phyloP scores from a whole-genome alignment of 1,140 invertebrate species.

The Lethrus apterus region DNA sequence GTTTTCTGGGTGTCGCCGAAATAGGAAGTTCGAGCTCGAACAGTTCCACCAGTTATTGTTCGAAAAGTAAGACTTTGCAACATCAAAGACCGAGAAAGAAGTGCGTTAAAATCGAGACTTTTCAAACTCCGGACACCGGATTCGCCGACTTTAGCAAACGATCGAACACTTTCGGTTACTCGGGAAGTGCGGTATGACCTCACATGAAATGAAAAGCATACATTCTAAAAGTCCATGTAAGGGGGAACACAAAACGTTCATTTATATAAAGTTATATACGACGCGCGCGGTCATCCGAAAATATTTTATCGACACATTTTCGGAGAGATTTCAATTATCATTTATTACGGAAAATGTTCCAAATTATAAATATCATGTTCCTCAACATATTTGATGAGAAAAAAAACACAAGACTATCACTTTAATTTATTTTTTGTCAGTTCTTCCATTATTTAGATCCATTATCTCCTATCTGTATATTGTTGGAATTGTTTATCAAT shows the following conservation, averaged over 20 bases:
- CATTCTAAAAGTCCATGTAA: slow-evolving; percentile 9
- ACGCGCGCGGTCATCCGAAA: no score
- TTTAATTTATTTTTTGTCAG: no score
- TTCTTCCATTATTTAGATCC: no score
- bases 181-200: slow-evolving; percentile 40
- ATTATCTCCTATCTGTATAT: no score
- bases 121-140: slow-evolving; percentile 34
- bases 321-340: no score
- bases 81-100: slow-evolving; percentile 33
- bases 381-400: no score
- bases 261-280: not conserved
- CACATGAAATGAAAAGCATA: not conserved
- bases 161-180: slow-evolving; percentile 31
- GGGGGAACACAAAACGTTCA: not conserved
- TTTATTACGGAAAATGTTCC: no score
- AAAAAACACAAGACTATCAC: no score
- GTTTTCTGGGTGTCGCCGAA: slow-evolving; percentile 35
- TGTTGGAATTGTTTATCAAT: no score
- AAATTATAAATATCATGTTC: no score
- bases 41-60: slow-evolving; percentile 35
- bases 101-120: slow-evolving; percentile 38
- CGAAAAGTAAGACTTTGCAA: slow-evolving; percentile 37
- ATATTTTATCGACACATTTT: no score
- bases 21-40: slow-evolving; percentile 36
- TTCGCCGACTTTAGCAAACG: slow-evolving; percentile 34